Conservation (phyloP, 2,797 vertebrate genomes). For the Mormyrops attenuatus region DNA sequence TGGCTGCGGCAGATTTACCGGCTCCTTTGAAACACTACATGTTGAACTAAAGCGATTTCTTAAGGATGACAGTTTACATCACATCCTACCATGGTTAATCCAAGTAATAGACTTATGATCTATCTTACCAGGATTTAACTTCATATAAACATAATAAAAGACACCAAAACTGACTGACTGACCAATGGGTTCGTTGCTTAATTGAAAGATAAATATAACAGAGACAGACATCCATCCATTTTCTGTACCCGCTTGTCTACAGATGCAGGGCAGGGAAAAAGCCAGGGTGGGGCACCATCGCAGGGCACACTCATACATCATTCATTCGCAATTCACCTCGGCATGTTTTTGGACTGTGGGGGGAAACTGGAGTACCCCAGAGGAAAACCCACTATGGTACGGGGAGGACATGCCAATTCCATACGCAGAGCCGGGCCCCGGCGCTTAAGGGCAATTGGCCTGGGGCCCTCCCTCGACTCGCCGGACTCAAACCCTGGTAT, state of each 20-base stretch:
- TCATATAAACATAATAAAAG: not conserved
- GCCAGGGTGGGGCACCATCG: not conserved
- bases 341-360: too few relatives aligned
- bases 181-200: not conserved
- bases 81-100: not conserved
- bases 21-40: not conserved
- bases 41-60: not conserved
- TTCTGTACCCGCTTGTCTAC: not conserved
- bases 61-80: not conserved
- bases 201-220: not conserved
- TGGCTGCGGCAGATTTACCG: not conserved
- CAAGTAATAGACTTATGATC: not conserved
- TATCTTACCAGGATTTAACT: not conserved
- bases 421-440: conserved; percentile 65
- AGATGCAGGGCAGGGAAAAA: not conserved
- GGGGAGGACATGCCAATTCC: not conserved
- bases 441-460: conserved; percentile 88
- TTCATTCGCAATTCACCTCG: too few relatives aligned
- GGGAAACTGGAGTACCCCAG: too few relatives aligned
- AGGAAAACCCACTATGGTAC: too few relatives aligned
- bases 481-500: conserved; percentile 63
- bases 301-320: not conserved
- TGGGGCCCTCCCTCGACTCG: conserved; percentile 89
- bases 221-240: not conserved
- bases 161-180: not conserved